Conservation (phyloP, 2,113 vertebrate genomes). For the Pao palembangensis region DNA sequence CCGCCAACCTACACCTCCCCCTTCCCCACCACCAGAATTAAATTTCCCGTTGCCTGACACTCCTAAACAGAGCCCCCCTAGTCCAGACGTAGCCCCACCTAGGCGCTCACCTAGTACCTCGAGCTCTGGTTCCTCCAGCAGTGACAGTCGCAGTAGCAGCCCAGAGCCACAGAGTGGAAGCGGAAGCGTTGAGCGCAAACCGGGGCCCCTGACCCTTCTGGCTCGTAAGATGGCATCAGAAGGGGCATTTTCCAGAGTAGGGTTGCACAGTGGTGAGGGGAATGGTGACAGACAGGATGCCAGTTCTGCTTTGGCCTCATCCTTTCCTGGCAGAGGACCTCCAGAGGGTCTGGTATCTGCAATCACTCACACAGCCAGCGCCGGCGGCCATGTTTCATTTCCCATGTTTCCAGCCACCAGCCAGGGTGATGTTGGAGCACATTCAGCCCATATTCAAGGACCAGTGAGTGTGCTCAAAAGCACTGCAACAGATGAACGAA, state of each 20-base stretch:
- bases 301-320: conserved; percentile 28
- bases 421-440: conserved; percentile 44
- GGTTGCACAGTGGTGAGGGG: conserved; percentile 52
- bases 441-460: conserved; percentile 50
- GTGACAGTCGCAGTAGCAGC: conserved; percentile 76
- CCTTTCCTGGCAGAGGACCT: conserved; percentile 49
- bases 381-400: conserved; percentile 46
- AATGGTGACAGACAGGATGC: conserved; percentile 58
- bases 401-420: conserved; percentile 55
- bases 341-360: conserved; percentile 59
- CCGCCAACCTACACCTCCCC: conserved; percentile 76
- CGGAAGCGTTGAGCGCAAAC: conserved; percentile 66
- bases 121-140: conserved; percentile 76
- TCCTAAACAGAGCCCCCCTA: conserved; percentile 78
- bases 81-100: conserved; percentile 64
- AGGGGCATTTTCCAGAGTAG: conserved; percentile 69
- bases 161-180: conserved; percentile 71
- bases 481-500: conserved; percentile 43
- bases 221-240: conserved; percentile 77
- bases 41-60: conserved; percentile 78
- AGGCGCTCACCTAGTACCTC: conserved; percentile 70
- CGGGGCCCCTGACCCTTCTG: conserved; percentile 73
- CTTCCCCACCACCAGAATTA: conserved; percentile 75
- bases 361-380: conserved; percentile 63
- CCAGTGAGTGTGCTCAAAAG: conserved; percentile 63